These are phyloP conservation scores for Acipenser transmontanus DNA, from an alignment of 2,797 vertebrate species.

Conservation along the genomic window DNA sequence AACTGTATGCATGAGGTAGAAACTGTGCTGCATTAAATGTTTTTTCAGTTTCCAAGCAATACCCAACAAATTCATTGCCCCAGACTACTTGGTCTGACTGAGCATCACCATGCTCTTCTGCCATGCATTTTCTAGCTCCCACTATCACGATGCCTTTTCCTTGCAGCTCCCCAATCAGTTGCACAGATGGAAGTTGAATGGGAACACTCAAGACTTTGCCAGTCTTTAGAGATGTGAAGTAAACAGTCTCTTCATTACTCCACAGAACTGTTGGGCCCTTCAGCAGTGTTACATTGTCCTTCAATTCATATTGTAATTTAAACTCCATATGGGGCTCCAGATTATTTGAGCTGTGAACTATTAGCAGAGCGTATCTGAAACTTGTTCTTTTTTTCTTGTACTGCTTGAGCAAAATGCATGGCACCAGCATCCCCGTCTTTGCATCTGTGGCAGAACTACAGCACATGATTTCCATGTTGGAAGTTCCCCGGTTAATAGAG, in stretches of 20 bases:
- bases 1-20: constrained; percentile 72
- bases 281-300: constrained; percentile 56
- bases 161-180: constrained; percentile 63
- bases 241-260: constrained; percentile 55
- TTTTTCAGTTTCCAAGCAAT: constrained; percentile 53
- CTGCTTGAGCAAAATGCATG: constrained; percentile 63
- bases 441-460: constrained; percentile 55
- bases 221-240: constrained; percentile 53
- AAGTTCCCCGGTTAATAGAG: constrained; percentile 32
- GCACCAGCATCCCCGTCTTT: constrained; percentile 53
- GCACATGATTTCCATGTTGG: constrained; percentile 49
- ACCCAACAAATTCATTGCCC: constrained; percentile 52
- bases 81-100: constrained; percentile 39
- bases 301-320: constrained; percentile 61
- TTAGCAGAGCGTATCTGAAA: constrained; percentile 64
- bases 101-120: constrained; percentile 18
- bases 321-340: constrained; percentile 64
- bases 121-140: constrained; percentile 43
- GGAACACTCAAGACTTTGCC: constrained; percentile 54
- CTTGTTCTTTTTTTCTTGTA: constrained; percentile 25
- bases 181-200: constrained; percentile 52
- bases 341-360: constrained; percentile 52
- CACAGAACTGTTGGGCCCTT: constrained; percentile 77
- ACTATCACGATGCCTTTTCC: constrained; percentile 59
- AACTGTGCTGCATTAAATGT: constrained; percentile 49